Evolutionary conservation across 2,797 vertebrate species (phyloP).

Genomic region (Aeoliscus strigatus): DNA sequence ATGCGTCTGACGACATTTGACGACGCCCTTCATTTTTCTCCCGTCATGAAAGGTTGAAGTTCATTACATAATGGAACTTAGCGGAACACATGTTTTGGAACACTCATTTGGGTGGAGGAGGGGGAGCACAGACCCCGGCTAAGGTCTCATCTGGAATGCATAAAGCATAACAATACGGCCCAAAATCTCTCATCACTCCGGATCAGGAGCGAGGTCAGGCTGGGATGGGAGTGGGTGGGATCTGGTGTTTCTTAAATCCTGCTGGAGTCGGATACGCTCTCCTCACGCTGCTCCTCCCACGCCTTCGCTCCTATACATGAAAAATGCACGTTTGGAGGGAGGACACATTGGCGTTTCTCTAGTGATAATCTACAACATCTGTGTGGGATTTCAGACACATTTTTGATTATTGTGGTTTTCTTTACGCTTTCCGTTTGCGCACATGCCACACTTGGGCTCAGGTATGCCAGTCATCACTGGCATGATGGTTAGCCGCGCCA

Average conservation of each 20-base stretch:
- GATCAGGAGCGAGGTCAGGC: conserved; percentile 34
- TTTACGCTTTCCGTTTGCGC: conserved; percentile 11
- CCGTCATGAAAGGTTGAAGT: conserved; percentile 39
- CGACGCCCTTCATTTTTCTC: conserved; percentile 46
- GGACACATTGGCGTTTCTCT: too few relatives aligned
- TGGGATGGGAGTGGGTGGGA: conserved; percentile 55
- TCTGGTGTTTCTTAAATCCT: conserved; percentile 38
- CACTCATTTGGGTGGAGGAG: conserved; percentile 47
- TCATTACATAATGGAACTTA: conserved; percentile 35
- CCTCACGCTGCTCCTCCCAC: conserved; percentile 17
- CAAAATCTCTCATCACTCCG: conserved; percentile 55
- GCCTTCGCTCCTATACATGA: conserved; percentile 9
- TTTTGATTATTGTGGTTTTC: conserved; percentile 13
- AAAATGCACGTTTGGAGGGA: background rate
- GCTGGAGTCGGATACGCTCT: conserved; percentile 22
- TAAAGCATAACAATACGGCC: conserved; percentile 71
- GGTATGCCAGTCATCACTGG: too few relatives aligned
- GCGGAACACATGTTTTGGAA: conserved; percentile 58
- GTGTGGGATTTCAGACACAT: conserved; percentile 14
- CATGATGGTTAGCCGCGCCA: background rate
- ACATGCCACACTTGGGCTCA: too few relatives aligned
- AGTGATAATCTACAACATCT: conserved; percentile 17
- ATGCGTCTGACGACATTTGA: conserved; percentile 29
- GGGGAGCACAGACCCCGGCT: too few relatives aligned
- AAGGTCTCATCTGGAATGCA: conserved; percentile 73